These are phyloP conservation scores for Agonum fuliginosum DNA, from an alignment of 2,888 invertebrate species.

Conservation along the genomic window DNA sequence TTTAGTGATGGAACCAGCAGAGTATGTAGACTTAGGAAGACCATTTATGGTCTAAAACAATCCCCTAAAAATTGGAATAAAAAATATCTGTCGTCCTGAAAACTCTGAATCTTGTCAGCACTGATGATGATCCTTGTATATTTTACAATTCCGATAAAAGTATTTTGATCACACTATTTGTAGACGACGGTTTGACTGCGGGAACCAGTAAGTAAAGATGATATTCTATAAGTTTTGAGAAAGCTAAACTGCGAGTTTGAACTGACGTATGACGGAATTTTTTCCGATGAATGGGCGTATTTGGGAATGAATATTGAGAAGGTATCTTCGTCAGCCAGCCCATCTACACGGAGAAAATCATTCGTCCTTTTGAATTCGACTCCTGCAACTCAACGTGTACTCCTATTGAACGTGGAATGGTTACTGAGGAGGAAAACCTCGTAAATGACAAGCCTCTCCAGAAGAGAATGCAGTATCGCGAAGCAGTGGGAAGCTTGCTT, in stretches of 20 bases:
- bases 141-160: conserved; percentile 62
- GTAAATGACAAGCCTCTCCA: too few relatives aligned
- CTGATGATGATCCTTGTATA: conserved; percentile 64
- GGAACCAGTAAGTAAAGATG: conserved; percentile 3
- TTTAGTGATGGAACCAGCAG: not conserved
- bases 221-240: not conserved
- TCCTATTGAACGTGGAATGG: conserved; percentile 61
- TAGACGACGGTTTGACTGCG: conserved; percentile 64
- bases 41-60: conserved; percentile 43
- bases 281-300: not conserved
- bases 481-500: too few relatives aligned
- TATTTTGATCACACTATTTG: conserved; percentile 60
- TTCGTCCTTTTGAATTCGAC: conserved; percentile 61
- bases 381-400: conserved; percentile 61
- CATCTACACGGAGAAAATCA: conserved; percentile 64
- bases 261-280: conserved; percentile 59
- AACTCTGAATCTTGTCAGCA: conserved; percentile 59
- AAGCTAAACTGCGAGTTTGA: conserved; percentile 61
- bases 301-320: conserved; percentile 11
- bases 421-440: conserved; percentile 8
- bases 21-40: conserved; percentile 20
- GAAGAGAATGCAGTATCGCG: too few relatives aligned
- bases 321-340: conserved; percentile 65
- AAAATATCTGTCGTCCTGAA: conserved; percentile 62
- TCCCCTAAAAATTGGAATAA: conserved; percentile 56